Percentiles rank a stretch among this genome's conserved stretches.
phyloP scores from a whole-genome alignment of 2,888 invertebrate species.

The Tetanocera ferruginea region DNA sequence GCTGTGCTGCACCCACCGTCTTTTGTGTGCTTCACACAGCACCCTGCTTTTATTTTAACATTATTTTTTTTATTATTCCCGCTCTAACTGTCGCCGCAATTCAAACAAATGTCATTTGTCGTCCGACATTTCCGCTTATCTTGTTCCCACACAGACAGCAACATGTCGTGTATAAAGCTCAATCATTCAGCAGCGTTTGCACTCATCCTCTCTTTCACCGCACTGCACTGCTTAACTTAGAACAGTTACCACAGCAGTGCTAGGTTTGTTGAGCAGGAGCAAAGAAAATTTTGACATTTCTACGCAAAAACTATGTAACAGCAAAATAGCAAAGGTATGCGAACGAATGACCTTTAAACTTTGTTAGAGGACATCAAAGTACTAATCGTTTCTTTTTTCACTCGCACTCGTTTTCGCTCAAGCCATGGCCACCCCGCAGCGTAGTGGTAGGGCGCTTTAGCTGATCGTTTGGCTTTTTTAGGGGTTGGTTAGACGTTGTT shows the following conservation, averaged over 20 bases:
- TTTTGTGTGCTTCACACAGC: background rate
- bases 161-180: conserved; percentile 6
- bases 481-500: too few relatives aligned
- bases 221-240: background rate
- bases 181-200: background rate
- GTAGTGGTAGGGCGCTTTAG: background rate
- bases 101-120: conserved; percentile 40
- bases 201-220: background rate
- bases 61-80: conserved; percentile 25
- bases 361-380: conserved; percentile 62
- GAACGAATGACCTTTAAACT: conserved; percentile 63
- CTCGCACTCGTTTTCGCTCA: background rate
- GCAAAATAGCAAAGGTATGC: conserved; percentile 12
- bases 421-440: background rate
- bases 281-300: conserved; percentile 25
- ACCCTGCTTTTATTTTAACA: too few relatives aligned
- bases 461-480: background rate
- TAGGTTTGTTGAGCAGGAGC: background rate
- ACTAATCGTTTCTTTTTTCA: conserved; percentile 35
- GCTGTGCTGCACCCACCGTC: background rate
- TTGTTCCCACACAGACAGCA: conserved; percentile 16
- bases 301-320: conserved; percentile 17
- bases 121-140: conserved; percentile 39
- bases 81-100: conserved; percentile 37
- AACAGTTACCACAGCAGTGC: background rate